Base-by-base conservation (phyloP, 2,113 vertebrate genomes). In the Pelusios castaneus region DNA sequence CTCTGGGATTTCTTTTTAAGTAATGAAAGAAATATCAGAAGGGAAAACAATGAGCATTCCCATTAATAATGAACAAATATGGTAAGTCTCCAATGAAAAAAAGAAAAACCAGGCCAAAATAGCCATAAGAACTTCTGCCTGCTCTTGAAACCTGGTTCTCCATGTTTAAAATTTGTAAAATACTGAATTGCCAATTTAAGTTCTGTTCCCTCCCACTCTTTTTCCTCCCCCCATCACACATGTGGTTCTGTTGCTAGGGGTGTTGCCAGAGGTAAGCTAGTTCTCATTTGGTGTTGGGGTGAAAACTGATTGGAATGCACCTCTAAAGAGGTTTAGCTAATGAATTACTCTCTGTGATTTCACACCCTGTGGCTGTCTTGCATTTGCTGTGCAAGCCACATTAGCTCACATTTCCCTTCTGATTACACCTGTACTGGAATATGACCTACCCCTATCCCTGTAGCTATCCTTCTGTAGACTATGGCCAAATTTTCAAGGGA, bases 21-120 rank as follows among this genome's bases (percentile, higher is more conserved):
- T 96, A 96, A 97, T 97, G 96, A 97, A 92, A 97, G 96, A 95
- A 97, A 93, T 95, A 95, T 91, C 91, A 96, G 92, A 92, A 1
- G 0, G 80, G 89, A 96, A 97, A 94, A 96, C 94, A 97, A 95
- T 88, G 91, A 97, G 88, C 92, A 90, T 91, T 95, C 94, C 93
- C 89, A 88, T 94, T 93, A 90, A 77, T 95, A 95, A 95, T 0
- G 41, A 95, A 11, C 47, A 89, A 58, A 51, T 38, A 38, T 60
- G n/a, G 51, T 47, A 79, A 52, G 73, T 85, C 89, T 92, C 88
- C 0, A 1, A 56, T 54, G 63, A 56, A 56, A 55, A 27, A 38
- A n/a, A 27, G n/a, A 51, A 3, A 80, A 96, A 84, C 51, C 16
- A 80, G 56, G 45, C 82, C 14, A 67, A 73, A 54, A 80, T 31